Conservation (phyloP, 2,797 vertebrate species). For the Threskiornis aethiopicus region DNA sequence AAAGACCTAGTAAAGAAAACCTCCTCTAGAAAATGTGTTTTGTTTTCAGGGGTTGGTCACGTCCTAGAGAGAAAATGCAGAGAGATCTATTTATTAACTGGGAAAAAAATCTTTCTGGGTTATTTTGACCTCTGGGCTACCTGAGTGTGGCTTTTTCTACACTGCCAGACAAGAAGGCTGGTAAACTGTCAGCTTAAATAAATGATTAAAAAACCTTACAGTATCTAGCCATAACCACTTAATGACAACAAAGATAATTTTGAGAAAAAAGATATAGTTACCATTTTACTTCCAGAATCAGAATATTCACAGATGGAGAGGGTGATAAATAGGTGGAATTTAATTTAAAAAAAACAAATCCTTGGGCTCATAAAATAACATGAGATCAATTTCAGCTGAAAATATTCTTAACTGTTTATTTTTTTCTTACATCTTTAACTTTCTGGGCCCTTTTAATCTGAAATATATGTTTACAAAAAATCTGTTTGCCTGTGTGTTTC, state of each 20-base stretch:
- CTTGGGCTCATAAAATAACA: not conserved
- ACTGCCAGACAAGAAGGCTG: not conserved
- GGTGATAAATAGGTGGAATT: not conserved
- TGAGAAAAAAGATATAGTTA: not conserved
- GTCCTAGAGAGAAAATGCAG: not conserved
- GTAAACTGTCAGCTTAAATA: not conserved
- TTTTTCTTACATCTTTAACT: not conserved
- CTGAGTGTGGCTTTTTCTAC: not conserved
- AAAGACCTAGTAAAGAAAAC: not conserved
- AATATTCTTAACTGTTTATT: not conserved
- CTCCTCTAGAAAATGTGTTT: not conserved
- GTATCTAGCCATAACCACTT: not conserved
- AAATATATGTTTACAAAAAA: not conserved
- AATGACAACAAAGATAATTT: not conserved
- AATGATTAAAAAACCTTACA: not conserved
- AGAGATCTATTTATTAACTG: not conserved
- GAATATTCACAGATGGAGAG: not conserved
- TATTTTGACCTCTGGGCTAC: not conserved
- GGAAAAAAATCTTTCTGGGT: not conserved
- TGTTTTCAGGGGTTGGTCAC: not conserved
- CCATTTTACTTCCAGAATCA: not conserved
- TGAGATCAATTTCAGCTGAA: not conserved
- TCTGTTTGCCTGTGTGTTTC: not conserved
- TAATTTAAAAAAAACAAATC: not conserved
- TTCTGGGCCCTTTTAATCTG: not conserved